These are phyloP conservation scores for Spilarctia lutea DNA, from an alignment of 2,888 invertebrate species.

Conservation along the genomic window DNA sequence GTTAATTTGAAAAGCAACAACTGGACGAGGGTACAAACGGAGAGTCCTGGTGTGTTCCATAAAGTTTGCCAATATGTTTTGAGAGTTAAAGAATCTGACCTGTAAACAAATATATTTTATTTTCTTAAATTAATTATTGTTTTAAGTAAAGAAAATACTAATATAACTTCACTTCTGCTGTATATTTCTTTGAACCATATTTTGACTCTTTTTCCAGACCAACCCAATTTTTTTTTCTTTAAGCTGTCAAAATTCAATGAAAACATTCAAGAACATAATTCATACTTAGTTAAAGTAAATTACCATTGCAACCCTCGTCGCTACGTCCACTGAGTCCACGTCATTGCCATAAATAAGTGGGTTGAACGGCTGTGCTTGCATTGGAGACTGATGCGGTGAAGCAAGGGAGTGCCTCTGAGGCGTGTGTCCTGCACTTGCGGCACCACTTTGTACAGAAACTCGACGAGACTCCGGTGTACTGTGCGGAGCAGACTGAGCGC, in stretches of 20 bases:
- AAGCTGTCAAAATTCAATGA: background rate
- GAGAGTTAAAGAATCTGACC: slow-evolving; percentile 99
- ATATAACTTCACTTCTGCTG: background rate
- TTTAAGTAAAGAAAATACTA: background rate
- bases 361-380: slow-evolving; percentile 88
- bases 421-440: slow-evolving; percentile 68
- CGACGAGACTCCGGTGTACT: slow-evolving; percentile 79
- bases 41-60: slow-evolving; percentile 99
- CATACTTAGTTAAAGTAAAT: slow-evolving; percentile 1
- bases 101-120: slow-evolving; percentile 58
- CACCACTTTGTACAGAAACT: slow-evolving; percentile 67
- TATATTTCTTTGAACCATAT: background rate
- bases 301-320: slow-evolving; percentile 93
- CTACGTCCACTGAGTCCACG: slow-evolving; percentile 99
- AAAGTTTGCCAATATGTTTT: slow-evolving; percentile 98
- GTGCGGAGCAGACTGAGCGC: slow-evolving; percentile 70
- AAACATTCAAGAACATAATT: background rate
- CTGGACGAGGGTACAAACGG: slow-evolving; percentile 98
- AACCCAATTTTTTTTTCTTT: background rate
- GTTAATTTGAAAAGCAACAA: slow-evolving; percentile 99
- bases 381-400: slow-evolving; percentile 65
- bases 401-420: slow-evolving; percentile 80
- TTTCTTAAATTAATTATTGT: background rate
- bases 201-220: too few relatives aligned
- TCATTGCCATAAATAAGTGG: slow-evolving; percentile 97